phyloP scores from a whole-genome alignment of 2,888 invertebrate species.

The Dromius quadrimaculatus region DNA sequence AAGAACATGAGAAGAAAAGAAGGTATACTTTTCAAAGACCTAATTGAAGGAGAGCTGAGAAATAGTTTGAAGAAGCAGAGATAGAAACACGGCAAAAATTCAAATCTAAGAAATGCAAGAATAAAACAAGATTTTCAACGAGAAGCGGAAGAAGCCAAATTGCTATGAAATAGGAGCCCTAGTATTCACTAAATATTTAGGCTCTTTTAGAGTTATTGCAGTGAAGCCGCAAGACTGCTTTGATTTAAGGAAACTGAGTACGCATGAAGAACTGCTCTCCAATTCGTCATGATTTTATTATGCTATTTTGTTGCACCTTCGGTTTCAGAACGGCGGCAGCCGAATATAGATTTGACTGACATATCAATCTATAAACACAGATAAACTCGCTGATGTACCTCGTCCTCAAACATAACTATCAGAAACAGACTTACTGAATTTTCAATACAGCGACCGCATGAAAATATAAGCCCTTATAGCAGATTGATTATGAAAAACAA shows the following conservation, averaged over 20 bases:
- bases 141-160: neutral
- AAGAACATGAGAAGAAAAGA: constrained; percentile 52
- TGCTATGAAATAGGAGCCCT: neutral
- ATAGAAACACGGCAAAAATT: neutral
- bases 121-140: neutral
- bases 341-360: no score
- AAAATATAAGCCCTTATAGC: no score
- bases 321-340: no score
- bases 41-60: neutral
- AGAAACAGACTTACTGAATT: no score
- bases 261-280: neutral
- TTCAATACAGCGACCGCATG: no score
- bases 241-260: neutral
- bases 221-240: neutral
- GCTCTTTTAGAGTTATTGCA: neutral
- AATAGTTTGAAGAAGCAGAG: neutral
- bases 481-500: no score
- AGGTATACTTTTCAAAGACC: constrained; percentile 29
- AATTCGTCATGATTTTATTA: no score
- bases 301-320: no score
- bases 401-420: no score
- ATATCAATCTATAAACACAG: no score
- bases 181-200: neutral
- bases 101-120: neutral
- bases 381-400: no score